These are phyloP conservation scores for Lochmaea capreae DNA, from an alignment of 2,888 invertebrate species.

Conservation along the genomic window DNA sequence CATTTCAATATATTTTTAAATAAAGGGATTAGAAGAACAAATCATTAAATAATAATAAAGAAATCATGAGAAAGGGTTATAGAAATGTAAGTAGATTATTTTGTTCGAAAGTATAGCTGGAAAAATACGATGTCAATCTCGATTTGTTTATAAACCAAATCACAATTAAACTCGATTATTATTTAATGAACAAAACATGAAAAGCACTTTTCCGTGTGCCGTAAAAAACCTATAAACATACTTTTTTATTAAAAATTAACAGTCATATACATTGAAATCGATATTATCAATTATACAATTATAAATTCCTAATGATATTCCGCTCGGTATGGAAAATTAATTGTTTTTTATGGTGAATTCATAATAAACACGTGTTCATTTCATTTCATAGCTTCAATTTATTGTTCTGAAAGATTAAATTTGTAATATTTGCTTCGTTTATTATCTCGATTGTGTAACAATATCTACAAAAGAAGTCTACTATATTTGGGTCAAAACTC, in stretches of 20 bases:
- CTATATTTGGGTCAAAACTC: too few relatives aligned
- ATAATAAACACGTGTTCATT: conserved; percentile 59
- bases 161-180: conserved; percentile 27
- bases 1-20: not conserved
- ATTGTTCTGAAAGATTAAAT: conserved; percentile 52
- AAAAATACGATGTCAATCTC: not conserved
- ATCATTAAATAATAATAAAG: too few relatives aligned
- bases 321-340: conserved; percentile 58
- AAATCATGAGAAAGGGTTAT: too few relatives aligned
- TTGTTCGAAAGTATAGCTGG: too few relatives aligned
- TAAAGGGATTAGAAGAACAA: not conserved
- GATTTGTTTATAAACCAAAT: conserved; percentile 25
- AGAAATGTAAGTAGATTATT: not conserved
- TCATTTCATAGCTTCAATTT: conserved; percentile 58
- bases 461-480: not conserved
- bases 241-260: conserved; percentile 59
- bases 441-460: conserved; percentile 22
- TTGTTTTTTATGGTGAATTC: conserved; percentile 55
- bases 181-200: conserved; percentile 34
- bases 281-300: conserved; percentile 52
- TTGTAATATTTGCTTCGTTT: conserved; percentile 30
- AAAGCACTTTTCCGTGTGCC: conserved; percentile 40
- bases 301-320: conserved; percentile 55
- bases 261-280: conserved; percentile 47
- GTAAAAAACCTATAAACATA: conserved; percentile 43